Evolutionary conservation across 2,797 vertebrate species (phyloP).

Genomic region (Sparus aurata): DNA sequence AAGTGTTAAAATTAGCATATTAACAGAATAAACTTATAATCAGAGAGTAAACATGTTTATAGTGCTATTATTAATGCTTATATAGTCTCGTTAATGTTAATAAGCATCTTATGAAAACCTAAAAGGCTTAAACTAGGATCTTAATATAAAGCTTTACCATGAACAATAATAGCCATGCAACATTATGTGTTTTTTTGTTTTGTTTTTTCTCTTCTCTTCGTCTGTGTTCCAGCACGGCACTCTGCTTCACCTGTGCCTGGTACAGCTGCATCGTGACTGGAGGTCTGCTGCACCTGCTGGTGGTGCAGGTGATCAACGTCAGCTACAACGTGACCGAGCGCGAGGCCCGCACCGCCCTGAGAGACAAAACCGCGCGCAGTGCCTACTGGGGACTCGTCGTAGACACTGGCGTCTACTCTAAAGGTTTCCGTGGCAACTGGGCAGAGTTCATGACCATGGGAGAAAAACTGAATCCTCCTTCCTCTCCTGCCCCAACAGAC

Average conservation of each 20-base stretch:
- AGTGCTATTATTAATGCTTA: too few relatives aligned
- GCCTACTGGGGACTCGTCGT: slow-evolving; percentile 90
- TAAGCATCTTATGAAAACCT: too few relatives aligned
- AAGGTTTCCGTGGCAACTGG: slow-evolving; percentile 92
- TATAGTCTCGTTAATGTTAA: too few relatives aligned
- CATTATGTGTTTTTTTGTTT: neutral
- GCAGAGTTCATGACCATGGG: slow-evolving; percentile 90
- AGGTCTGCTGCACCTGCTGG: slow-evolving; percentile 92
- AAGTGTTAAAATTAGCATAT: too few relatives aligned
- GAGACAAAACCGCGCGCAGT: slow-evolving; percentile 88
- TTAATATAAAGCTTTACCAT: neutral
- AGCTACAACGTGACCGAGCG: slow-evolving; percentile 96
- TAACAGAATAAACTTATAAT: too few relatives aligned
- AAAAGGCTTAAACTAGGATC: too few relatives aligned
- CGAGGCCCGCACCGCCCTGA: slow-evolving; percentile 90
- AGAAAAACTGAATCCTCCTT: slow-evolving; percentile 37
- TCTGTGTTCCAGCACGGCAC: slow-evolving; percentile 87
- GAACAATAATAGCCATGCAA: neutral
- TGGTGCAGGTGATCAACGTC: slow-evolving; percentile 94
- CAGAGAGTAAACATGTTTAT: too few relatives aligned
- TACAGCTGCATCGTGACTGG: slow-evolving; percentile 94
- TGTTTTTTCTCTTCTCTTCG: neutral
- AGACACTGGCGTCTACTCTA: slow-evolving; percentile 90
- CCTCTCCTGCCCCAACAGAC: slow-evolving; percentile 51
- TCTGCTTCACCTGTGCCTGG: slow-evolving; percentile 97